These are phyloP conservation scores for Pelobates fuscus DNA, from an alignment of 2,113 vertebrate species.

Conservation along the genomic window DNA sequence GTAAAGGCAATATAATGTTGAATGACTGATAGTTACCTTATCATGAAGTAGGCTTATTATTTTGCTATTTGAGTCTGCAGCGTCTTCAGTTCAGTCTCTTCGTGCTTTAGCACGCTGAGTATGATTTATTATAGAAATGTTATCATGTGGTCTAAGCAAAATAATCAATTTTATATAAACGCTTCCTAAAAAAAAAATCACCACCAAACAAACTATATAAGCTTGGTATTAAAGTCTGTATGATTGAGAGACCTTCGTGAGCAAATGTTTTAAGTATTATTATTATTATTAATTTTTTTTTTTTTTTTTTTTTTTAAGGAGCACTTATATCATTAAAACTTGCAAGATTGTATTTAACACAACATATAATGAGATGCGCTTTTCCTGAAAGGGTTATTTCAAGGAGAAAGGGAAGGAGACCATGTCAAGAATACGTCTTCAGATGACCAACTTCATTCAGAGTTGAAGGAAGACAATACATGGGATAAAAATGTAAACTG, in stretches of 20 bases:
- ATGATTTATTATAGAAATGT: slow-evolving; percentile 99
- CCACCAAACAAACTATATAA: slow-evolving; percentile 27
- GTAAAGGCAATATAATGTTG: slow-evolving; percentile 91
- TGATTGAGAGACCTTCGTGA: slow-evolving; percentile 17
- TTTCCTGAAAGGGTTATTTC: neutral
- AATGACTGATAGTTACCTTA: slow-evolving; percentile 99
- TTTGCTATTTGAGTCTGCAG: slow-evolving; percentile 99
- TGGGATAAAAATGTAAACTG: neutral
- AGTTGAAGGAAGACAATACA: neutral
- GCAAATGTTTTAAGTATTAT: slow-evolving; percentile 11
- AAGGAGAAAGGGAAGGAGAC: neutral
- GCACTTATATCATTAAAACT: slow-evolving; percentile 6
- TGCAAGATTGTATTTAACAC: slow-evolving; percentile 4
- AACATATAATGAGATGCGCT: neutral
- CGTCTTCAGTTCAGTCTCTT: slow-evolving; percentile 99
- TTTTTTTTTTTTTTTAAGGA: too few relatives aligned
- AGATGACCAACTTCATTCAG: neutral
- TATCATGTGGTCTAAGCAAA: slow-evolving; percentile 99
- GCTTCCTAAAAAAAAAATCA: slow-evolving; percentile 76
- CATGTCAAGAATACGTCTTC: neutral
- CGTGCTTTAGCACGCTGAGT: slow-evolving; percentile 99
- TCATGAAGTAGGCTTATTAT: slow-evolving; percentile 99
- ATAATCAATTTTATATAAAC: slow-evolving; percentile 89
- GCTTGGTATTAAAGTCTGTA: slow-evolving; percentile 28
- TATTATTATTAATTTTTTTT: too few relatives aligned